phyloP scores from a whole-genome alignment of 2,888 invertebrate genomes.

The Timema cristinae region DNA sequence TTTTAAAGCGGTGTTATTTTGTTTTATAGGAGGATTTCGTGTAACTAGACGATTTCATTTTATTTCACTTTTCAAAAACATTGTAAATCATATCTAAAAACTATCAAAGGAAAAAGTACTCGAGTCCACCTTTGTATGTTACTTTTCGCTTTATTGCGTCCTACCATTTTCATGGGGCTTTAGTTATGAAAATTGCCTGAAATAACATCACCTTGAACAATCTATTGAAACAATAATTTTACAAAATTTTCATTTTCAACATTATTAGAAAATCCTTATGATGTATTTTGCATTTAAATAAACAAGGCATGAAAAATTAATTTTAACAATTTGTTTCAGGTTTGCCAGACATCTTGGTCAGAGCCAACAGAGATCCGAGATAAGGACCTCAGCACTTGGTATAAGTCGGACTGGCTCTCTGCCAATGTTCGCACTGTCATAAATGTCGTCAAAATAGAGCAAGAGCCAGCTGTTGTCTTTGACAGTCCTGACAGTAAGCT shows the following conservation, averaged over 20 bases:
- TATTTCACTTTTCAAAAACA: too few relatives aligned
- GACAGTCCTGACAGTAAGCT: conserved; percentile 62
- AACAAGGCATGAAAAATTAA: neutral
- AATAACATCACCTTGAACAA: neutral
- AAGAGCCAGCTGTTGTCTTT: conserved; percentile 46
- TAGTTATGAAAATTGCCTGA: neutral
- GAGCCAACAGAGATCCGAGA: conserved; percentile 32
- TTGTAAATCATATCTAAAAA: too few relatives aligned
- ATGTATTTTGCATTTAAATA: conserved; percentile 1
- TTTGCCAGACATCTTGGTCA: conserved; percentile 47
- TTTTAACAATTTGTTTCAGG: conserved; percentile 38
- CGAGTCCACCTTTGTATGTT: too few relatives aligned
- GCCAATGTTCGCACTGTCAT: conserved; percentile 72
- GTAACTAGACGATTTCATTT: too few relatives aligned
- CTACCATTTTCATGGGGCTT: too few relatives aligned
- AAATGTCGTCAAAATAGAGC: conserved; percentile 56
- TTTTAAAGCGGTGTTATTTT: too few relatives aligned
- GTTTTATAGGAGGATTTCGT: too few relatives aligned
- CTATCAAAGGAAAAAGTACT: too few relatives aligned
- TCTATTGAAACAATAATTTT: neutral
- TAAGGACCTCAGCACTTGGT: conserved; percentile 53
- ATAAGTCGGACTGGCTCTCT: conserved; percentile 66
- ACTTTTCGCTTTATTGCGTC: too few relatives aligned
- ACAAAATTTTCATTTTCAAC: neutral
- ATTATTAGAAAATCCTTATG: neutral